A percentile compares a stretch with the other conserved stretches of the same genome.
Conservation (phyloP, 2,888 invertebrate genomes). For the Synergus itoensis region DNA sequence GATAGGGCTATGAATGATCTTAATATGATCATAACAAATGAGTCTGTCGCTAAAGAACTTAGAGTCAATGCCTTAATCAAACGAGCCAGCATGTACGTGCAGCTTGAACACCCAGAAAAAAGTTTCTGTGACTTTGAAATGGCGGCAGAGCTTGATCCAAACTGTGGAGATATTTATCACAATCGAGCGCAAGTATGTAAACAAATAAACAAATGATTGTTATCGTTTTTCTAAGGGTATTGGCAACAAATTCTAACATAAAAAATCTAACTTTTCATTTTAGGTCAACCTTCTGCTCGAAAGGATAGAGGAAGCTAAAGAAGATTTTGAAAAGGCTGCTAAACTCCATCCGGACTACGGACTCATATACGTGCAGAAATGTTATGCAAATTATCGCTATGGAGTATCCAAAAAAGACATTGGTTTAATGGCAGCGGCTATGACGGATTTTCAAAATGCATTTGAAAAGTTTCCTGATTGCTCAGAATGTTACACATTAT, state of each 20-base stretch:
- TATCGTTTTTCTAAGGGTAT: not conserved
- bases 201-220: not conserved
- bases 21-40: slow-evolving; percentile 84
- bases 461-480: slow-evolving; percentile 90
- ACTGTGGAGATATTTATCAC: slow-evolving; percentile 94
- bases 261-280: slow-evolving; percentile 17
- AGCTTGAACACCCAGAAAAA: slow-evolving; percentile 85
- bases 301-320: slow-evolving; percentile 88
- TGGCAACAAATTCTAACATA: too few relatives aligned
- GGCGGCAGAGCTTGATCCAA: slow-evolving; percentile 88
- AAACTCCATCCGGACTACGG: slow-evolving; percentile 90
- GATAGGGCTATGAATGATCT: slow-evolving; percentile 87
- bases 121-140: slow-evolving; percentile 89
- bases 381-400: slow-evolving; percentile 91
- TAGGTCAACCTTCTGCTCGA: slow-evolving; percentile 92
- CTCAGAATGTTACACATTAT: slow-evolving; percentile 92
- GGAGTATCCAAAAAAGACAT: slow-evolving; percentile 83
- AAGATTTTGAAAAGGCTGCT: slow-evolving; percentile 91
- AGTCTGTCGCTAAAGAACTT: slow-evolving; percentile 82
- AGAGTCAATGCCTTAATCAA: slow-evolving; percentile 93
- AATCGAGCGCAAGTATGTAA: slow-evolving; percentile 87
- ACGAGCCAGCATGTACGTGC: slow-evolving; percentile 90
- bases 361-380: slow-evolving; percentile 93
- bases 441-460: slow-evolving; percentile 87
- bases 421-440: slow-evolving; percentile 82